phyloP scores from a whole-genome alignment of 2,888 invertebrate species.

The Hypercompe scribonia region DNA sequence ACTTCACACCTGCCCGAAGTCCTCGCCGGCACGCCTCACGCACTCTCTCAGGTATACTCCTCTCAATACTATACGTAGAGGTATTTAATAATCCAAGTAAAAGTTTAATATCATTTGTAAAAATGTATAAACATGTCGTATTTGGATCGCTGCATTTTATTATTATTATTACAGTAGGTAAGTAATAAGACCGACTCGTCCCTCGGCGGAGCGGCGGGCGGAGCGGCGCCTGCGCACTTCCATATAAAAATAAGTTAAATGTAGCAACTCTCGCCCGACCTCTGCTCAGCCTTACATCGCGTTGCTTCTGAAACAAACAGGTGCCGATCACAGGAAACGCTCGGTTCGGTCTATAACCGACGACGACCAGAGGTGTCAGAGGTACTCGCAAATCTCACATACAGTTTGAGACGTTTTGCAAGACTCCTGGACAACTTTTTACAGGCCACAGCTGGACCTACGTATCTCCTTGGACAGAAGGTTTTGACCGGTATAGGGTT shows the following conservation, averaged over 20 bases:
- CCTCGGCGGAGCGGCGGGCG: constrained; percentile 1
- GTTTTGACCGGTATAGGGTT: no score
- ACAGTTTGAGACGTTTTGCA: no score
- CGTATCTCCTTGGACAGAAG: no score
- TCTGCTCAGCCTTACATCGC: constrained; percentile 55
- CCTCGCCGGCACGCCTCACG: background rate
- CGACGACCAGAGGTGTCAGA: no score
- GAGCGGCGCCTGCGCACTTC: constrained; percentile 4
- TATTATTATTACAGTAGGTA: constrained; percentile 44
- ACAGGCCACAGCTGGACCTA: no score
- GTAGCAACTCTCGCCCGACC: constrained; percentile 29
- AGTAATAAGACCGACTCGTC: constrained; percentile 40
- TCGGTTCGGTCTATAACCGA: no score
- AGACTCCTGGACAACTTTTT: no score
- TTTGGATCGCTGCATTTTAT: constrained; percentile 42
- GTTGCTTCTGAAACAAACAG: constrained; percentile 61
- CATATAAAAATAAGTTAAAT: constrained; percentile 57
- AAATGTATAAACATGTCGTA: constrained; percentile 20
- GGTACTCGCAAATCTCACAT: no score
- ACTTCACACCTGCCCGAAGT: background rate
- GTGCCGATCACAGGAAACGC: background rate
- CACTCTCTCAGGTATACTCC: background rate
- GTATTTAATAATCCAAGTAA: background rate
- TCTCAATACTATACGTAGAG: background rate
- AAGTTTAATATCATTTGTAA: constrained; percentile 7